Evolutionary conservation across 2,797 vertebrate genomes (phyloP).

Genomic region (Coendou prehensilis): DNA sequence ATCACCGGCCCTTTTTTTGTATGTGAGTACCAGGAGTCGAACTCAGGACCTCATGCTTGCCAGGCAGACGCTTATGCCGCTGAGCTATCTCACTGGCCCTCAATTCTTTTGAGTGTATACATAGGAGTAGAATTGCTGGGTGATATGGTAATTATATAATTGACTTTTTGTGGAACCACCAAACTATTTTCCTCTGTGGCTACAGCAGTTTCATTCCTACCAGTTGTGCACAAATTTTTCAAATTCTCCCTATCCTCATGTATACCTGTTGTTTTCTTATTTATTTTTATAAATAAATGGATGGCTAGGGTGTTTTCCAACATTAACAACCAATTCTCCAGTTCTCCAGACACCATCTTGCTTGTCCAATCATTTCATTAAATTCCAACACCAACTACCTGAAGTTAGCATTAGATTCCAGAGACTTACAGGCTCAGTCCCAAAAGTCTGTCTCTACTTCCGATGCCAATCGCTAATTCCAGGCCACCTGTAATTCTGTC

Average conservation of each 20-base stretch:
- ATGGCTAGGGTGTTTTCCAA: background rate
- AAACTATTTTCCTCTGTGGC: background rate
- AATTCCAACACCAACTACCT: background rate
- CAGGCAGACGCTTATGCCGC: no score
- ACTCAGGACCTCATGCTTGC: no score
- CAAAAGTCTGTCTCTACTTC: background rate
- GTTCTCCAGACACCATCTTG: background rate
- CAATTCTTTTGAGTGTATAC: background rate
- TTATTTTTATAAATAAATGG: background rate
- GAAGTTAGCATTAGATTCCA: background rate
- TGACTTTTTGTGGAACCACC: constrained; percentile 18
- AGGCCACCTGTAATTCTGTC: background rate
- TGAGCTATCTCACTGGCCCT: background rate
- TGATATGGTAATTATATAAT: background rate
- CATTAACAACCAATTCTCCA: background rate
- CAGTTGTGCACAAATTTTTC: background rate
- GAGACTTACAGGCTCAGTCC: background rate
- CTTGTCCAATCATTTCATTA: background rate
- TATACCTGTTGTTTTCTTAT: constrained; percentile 22
- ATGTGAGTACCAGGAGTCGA: no score
- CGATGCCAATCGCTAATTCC: background rate
- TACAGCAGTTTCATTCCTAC: background rate
- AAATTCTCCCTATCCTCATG: background rate
- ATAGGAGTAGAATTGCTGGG: constrained; percentile 21
- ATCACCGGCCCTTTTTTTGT: no score